Base-by-base conservation (phyloP, 2,797 vertebrate genomes). In the Fistularia commersonii region DNA sequence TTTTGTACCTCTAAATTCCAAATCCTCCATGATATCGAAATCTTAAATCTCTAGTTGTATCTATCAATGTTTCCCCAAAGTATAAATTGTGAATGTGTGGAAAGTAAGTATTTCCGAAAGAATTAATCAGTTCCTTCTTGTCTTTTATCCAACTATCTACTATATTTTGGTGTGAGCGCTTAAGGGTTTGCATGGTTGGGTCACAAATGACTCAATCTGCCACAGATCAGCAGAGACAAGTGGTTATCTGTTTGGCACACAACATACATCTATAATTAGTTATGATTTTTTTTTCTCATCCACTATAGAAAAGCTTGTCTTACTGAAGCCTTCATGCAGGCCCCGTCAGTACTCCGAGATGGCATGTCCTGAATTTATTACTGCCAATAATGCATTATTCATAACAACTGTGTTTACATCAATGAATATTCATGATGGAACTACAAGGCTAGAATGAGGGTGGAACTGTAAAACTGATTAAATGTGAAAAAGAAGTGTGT, bases 351-450 rank as follows among this genome's bases (percentile, higher is more conserved):
- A 68, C 76, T 82, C 76, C 77, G 69, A 82, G 77, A 83, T 68
- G 75, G 75, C 82, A 84, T 76, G 81, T 82, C 67, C 77, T 87
- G 88, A 85, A 88, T 88, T 63, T 84, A 86, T 87, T 89, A 89
- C 82, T 33, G 76, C 33, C n/a, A 57, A 52, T 68, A 40, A 86
- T 88, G 81, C 83, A 88, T 87, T 87, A 88, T 89, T 88, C 87
- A 89, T 86, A 81, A 72, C 73, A 79, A 79, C 69, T 47, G 43
- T 79, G 66, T 80, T 78, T 86, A 69, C 76, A 80, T 42, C 23
- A 8, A 48, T 68, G 85, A 80, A 86, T 85, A 87, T 81, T 89
- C 86, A 88, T 78, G 66, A 40, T 61, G 69, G 69, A 85, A 87
- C 70, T 83, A 82, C 81, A 80, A 80, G 80, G 76, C 76, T 76